Evolutionary conservation across 2,888 invertebrate species (phyloP).

Genomic region (Hololepta plana): DNA sequence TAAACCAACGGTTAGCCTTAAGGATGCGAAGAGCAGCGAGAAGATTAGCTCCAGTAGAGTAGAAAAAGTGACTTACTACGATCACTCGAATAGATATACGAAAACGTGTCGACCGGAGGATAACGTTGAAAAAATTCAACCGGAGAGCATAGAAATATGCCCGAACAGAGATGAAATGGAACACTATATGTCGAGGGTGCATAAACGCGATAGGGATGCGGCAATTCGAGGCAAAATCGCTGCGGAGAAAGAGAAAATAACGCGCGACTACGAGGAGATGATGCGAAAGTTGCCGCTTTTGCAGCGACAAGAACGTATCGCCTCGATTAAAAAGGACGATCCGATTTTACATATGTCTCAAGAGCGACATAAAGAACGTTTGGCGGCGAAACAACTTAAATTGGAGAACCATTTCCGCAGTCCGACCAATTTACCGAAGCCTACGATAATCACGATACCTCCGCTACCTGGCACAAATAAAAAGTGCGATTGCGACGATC

Average conservation of each 20-base stretch:
- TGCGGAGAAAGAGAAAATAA: constrained; percentile 29
- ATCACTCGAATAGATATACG: no score
- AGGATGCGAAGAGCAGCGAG: background rate
- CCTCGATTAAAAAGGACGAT: constrained; percentile 18
- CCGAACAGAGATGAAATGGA: no score
- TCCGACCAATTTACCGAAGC: constrained; percentile 18
- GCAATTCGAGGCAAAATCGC: constrained; percentile 29
- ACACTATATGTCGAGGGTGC: no score
- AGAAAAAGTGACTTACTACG: background rate
- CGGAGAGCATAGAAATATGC: constrained; percentile 17
- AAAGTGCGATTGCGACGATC: constrained; percentile 9
- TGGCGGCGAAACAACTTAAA: constrained; percentile 28
- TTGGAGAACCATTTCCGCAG: constrained; percentile 34
- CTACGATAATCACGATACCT: constrained; percentile 19
- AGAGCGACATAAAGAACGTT: constrained; percentile 25
- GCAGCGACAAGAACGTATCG: constrained; percentile 23
- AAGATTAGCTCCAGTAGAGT: constrained; percentile 5
- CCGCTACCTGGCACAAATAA: no score
- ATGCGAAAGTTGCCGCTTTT: constrained; percentile 27
- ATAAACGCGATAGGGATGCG: constrained; percentile 20
- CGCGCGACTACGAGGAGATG: constrained; percentile 30
- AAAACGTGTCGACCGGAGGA: constrained; percentile 17
- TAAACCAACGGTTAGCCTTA: no score
- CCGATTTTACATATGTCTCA: constrained; percentile 26
- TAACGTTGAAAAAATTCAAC: constrained; percentile 21